These are phyloP conservation scores for Pelmatolapia mariae DNA, from an alignment of 2,113 vertebrate species.

Conservation along the genomic window DNA sequence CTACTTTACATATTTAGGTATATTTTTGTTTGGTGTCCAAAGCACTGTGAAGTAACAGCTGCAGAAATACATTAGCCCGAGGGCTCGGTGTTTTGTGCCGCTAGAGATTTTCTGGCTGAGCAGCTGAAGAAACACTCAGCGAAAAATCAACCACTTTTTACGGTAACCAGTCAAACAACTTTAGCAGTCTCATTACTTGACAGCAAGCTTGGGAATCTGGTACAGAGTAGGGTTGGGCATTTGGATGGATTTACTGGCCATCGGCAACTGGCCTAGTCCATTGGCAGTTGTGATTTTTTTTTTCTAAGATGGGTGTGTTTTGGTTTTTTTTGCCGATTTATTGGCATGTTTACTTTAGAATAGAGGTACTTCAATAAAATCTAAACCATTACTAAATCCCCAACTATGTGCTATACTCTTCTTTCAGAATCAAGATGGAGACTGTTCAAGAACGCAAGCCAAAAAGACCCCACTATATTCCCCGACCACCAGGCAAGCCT, in stretches of 20 bases:
- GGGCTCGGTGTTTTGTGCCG: constrained; percentile 49
- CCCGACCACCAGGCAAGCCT: constrained; percentile 91
- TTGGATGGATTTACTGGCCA: background rate
- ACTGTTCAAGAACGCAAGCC: constrained; percentile 87
- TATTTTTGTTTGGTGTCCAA: background rate
- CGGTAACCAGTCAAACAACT: constrained; percentile 39
- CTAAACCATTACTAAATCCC: background rate
- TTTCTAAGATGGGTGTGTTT: background rate
- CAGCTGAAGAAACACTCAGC: background rate
- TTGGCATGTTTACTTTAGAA: background rate
- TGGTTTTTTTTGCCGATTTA: background rate
- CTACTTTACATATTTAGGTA: constrained; percentile 16
- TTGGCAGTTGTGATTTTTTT: background rate
- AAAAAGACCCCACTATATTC: constrained; percentile 97
- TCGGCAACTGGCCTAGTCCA: background rate
- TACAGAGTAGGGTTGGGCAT: background rate
- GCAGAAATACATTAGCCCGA: constrained; percentile 59
- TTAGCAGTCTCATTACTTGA: background rate
- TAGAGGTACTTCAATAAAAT: background rate
- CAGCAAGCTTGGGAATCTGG: background rate
- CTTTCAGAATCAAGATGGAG: constrained; percentile 74
- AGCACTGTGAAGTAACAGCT: constrained; percentile 1
- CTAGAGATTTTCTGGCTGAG: constrained; percentile 29
- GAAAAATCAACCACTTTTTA: background rate
- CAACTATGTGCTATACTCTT: background rate